Base-by-base conservation (phyloP, 2,888 invertebrate genomes). In the Carterocephalus palaemon region DNA sequence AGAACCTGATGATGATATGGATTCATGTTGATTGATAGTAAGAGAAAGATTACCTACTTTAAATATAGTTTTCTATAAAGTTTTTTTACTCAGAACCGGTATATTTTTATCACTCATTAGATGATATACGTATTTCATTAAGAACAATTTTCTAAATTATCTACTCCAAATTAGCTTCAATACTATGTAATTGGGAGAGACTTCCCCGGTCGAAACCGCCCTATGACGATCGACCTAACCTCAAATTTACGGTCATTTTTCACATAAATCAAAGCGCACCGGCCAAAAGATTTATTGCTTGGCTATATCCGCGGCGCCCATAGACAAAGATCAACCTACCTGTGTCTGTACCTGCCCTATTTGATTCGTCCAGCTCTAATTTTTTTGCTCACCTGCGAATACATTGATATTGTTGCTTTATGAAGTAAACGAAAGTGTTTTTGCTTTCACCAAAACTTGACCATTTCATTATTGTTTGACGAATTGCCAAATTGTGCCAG, bases 231-330 rank as follows among this genome's bases (percentile, higher is more conserved):
- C 66, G 66, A 60, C 68, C 67, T 71, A 84, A 84, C 86, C 86
- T 82, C 69, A 76, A 85, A 86, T 85, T 85, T 85, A 83, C 80
- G 81, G 67, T 83, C 80, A 86, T 86, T 85, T 85, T 84, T 84
- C 84, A 85, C 79, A 85, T 86, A 86, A 86, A 86, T 86, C 86
- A 86, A 86, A 84, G 81, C 64, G 63, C 62, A 62, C 78, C 83
- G 81, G 70, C 77, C 60, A 54, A 53, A 72, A 81, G 85, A 85
- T 86, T 85, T 84, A 86, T 86, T 67, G 70, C 71, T 69, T 62
- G 76, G 72, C 72, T 73, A 75, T 57, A 59, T 59, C 57, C 64
- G 64, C 64, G 52, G 60, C 64, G 60, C 57, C 57, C 56, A 58
- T 66, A 70, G 73, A 57, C 60, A 59, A 57, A 55, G 29, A 45